Evolutionary conservation across 2,888 invertebrate genomes (phyloP), one percentile per base, ranked within the genome.

Genomic region (Andrena marginata): DNA sequence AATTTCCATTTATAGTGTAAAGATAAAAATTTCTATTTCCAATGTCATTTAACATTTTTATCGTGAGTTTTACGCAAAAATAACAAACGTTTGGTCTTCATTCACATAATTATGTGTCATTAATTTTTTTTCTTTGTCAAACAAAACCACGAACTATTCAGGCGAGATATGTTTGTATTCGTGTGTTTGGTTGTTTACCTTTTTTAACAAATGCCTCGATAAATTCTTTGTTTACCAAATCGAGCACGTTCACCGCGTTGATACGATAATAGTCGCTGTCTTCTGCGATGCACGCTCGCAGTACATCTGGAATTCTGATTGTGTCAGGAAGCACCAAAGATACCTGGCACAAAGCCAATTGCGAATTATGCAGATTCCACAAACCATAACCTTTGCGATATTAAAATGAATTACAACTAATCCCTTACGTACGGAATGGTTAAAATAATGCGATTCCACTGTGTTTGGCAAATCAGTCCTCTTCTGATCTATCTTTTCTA

Each of bases 251-350:
- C 13, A 96, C 86, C 75, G 93, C 91, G 64, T 91, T 89, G 69
- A 96, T 87, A 92, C 94, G 95, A 90, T 96, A 96, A 92, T 95
- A 96, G 87, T 95, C 95, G 87, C 93, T 94, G 89, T 95, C 95
- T 69, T 94, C 92, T 35, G 92, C 90, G 75, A 95, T 85, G 74
- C 92, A 89, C 76, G 94, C 91, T 59, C 83, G 90, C 81, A 95
- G 89, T 84, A 87, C 87, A 85, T 94, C 92, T 70, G 95, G 94
- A 87, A 94, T 89, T 84, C 90, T 92, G 73, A 93, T 89, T 69
- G 94, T 94, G 88, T 95, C 95, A 63, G 96, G 95, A 89, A 95
- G 89, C 78, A 95, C 92, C 84, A 95, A 91, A 77, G 95, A 95
- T 67, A 96, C 93, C 96, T 96, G 92, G 86, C 94, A 93, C 83